Evolutionary conservation across 2,888 invertebrate genomes (phyloP).

Genomic region (Patella depressa): DNA sequence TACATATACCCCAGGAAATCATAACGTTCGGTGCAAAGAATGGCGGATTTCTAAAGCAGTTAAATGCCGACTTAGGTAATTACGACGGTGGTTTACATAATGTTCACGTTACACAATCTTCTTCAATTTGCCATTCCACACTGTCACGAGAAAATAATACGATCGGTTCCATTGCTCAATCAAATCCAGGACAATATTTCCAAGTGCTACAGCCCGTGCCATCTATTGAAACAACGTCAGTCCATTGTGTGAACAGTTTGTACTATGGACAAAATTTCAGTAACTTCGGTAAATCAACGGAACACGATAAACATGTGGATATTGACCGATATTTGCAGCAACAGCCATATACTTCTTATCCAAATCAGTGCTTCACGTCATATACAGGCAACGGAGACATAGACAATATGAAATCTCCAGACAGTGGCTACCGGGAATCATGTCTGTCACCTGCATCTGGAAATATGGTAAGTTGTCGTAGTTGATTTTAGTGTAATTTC

Average conservation of each 20-base stretch:
- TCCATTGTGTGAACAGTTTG: slow-evolving; percentile 24
- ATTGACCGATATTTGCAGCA: slow-evolving; percentile 54
- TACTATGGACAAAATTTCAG: slow-evolving; percentile 11
- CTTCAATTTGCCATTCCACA: not conserved
- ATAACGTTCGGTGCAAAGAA: not conserved
- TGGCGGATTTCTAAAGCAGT: not conserved
- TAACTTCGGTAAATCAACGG: not conserved
- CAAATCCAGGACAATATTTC: slow-evolving; percentile 90
- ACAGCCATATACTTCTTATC: slow-evolving; percentile 39
- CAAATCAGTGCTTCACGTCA: slow-evolving; percentile 29
- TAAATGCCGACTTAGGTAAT: not conserved
- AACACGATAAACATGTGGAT: slow-evolving; percentile 34
- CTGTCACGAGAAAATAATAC: not conserved
- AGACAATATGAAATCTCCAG: slow-evolving; percentile 61
- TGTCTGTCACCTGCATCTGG: slow-evolving; percentile 55
- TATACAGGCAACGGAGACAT: slow-evolving; percentile 34
- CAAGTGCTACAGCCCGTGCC: slow-evolving; percentile 40
- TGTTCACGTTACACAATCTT: not conserved
- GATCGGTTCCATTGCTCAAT: slow-evolving; percentile 78
- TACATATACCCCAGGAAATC: not conserved
- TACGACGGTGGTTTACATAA: not conserved
- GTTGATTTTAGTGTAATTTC: not conserved
- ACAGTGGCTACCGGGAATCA: slow-evolving; percentile 64
- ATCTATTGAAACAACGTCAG: slow-evolving; percentile 18
- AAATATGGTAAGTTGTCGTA: slow-evolving; percentile 29